Base-by-base conservation (phyloP, 2,797 vertebrate species). In the Phaenicophaeus curvirostris region DNA sequence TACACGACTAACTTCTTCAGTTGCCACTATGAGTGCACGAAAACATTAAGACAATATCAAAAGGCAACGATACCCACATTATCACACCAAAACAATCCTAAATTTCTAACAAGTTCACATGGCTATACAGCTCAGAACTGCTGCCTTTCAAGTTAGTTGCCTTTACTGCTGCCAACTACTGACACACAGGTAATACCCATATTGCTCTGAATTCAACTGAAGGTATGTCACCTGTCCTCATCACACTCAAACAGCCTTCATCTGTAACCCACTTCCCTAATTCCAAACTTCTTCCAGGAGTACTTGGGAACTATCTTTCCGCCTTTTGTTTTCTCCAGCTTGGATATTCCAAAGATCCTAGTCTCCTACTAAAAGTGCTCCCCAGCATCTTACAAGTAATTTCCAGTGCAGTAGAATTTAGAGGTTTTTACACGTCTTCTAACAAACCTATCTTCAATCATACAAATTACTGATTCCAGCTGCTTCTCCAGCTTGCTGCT, bases 11-110 rank as follows among this genome's bases (percentile, higher is more conserved):
- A 77, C 33, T 42, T 87, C 78, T 87, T 68, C 57, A 33, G n/a
- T 50, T 93, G 63, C 57, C 69, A 71, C 63, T 71, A 23, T 2
- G 37, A 96, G 78, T 15, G 31, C 71, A 71, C 0, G 0, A 23
- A 93, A 73, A 96, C 51, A 76, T 92, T 94, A 94, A 93, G 77
- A 92, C 61, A 93, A 84, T 73, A 94, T 87, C 65, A 75, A 88
- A 94, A 91, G 83, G 51, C 82, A 93, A 66, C 82, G 89, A 92
- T 19, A 91, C 55, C 27, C 37, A 76, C 77, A 79, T 84, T 84
- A 93, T 78, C 44, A 90, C n/a, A 89, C 41, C 76, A 90, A 72
- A 96, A 66, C 50, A 92, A 72, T 61, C 62, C 41, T 31, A 46
- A 1, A 15, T 59, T 67, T 89, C 81, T 77, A 46, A 67, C 42